Conservation (phyloP, 2,888 invertebrate genomes). For the Steinernema scapterisci region DNA sequence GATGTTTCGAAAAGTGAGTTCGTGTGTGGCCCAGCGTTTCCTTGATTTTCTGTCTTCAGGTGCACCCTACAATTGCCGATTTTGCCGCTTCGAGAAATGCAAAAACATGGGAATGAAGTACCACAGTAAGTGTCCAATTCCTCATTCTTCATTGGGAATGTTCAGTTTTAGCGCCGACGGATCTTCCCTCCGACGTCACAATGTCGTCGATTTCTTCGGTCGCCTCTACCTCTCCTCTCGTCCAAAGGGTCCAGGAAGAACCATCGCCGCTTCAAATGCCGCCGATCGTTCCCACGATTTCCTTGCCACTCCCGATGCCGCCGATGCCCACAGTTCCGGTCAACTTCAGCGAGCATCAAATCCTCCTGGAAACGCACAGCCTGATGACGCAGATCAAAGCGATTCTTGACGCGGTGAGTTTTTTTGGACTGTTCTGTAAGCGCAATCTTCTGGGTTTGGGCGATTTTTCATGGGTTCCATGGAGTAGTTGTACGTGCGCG, state of each 20-base stretch:
- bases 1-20: slow-evolving; percentile 20
- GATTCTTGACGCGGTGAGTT: slow-evolving; percentile 5
- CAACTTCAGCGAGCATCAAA: neutral
- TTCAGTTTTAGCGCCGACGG: neutral
- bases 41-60: neutral
- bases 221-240: neutral
- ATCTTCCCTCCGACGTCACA: neutral
- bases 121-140: neutral
- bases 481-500: too few species aligned
- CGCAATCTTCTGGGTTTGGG: too few species aligned
- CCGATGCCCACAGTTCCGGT: neutral
- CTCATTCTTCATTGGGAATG: too few species aligned
- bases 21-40: neutral
- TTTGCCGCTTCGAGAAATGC: slow-evolving; percentile 33
- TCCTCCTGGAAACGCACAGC: neutral
- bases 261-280: neutral
- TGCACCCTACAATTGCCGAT: slow-evolving; percentile 33
- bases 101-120: slow-evolving; percentile 32
- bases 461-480: too few species aligned
- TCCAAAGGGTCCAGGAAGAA: neutral
- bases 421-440: too few species aligned
- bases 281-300: neutral
- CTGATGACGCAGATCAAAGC: neutral
- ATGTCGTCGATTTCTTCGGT: neutral
- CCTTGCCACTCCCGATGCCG: neutral